These are phyloP conservation scores for Ladona fulva DNA, from an alignment of 1,140 invertebrate genomes.

Conservation along the genomic window DNA sequence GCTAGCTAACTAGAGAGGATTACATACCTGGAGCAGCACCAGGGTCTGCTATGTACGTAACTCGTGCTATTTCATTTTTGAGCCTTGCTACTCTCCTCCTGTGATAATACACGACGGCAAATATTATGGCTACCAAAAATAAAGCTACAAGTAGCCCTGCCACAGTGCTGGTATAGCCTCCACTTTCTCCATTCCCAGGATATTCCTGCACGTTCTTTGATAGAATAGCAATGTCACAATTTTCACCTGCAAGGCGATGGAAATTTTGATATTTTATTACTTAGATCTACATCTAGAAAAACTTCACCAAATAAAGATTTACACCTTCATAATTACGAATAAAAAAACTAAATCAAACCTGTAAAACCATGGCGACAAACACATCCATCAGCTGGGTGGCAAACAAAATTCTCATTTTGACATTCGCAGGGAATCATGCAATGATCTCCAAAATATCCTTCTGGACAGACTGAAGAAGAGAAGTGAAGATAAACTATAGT, in stretches of 20 bases:
- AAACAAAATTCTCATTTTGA: conserved; percentile 64
- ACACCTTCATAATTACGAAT: neutral
- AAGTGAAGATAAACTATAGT: neutral
- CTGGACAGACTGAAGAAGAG: conserved; percentile 64
- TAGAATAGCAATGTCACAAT: conserved; percentile 40
- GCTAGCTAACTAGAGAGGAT: neutral
- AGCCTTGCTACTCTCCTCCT: conserved; percentile 63
- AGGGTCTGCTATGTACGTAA: conserved; percentile 81
- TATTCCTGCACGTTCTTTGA: conserved; percentile 34
- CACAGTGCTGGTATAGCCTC: conserved; percentile 45
- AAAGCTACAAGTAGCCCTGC: conserved; percentile 55
- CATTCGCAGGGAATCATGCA: conserved; percentile 76
- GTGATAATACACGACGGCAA: conserved; percentile 63
- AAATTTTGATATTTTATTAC: no score
- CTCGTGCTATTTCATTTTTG: conserved; percentile 77
- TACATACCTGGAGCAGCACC: conserved; percentile 48
- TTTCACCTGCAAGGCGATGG: conserved; percentile 33
- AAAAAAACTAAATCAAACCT: conserved; percentile 38
- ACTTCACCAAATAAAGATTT: no score
- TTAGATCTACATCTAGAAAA: no score
- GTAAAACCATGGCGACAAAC: conserved; percentile 65
- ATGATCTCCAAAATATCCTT: conserved; percentile 81
- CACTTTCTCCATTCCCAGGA: conserved; percentile 24
- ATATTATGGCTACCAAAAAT: conserved; percentile 53
- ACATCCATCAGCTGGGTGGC: conserved; percentile 72